These are phyloP conservation scores for Empis stercorea DNA, from an alignment of 2,888 invertebrate species.

Conservation along the genomic window DNA sequence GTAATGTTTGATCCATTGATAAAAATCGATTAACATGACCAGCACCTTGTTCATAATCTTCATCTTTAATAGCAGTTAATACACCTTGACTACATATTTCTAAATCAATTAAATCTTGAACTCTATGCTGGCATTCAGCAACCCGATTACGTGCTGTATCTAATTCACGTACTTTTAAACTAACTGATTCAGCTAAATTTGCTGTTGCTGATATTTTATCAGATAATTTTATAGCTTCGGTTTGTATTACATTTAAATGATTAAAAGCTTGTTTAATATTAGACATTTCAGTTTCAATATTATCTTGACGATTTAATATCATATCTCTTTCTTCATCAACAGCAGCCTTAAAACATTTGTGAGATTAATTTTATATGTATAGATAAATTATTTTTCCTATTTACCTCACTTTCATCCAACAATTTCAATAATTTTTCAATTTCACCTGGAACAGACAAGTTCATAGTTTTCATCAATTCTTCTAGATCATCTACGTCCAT, in stretches of 20 bases:
- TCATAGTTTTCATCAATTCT: not conserved
- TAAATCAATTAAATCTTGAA: slow-evolving; percentile 87
- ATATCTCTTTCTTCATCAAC: slow-evolving; percentile 57
- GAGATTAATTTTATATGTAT: no score
- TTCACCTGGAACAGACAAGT: not conserved
- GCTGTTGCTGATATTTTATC: slow-evolving; percentile 81
- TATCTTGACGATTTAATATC: slow-evolving; percentile 59
- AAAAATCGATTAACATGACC: slow-evolving; percentile 89
- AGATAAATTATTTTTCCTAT: no score
- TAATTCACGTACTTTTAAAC: slow-evolving; percentile 85
- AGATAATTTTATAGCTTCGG: slow-evolving; percentile 68
- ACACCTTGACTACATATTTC: slow-evolving; percentile 97
- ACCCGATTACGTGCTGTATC: slow-evolving; percentile 83
- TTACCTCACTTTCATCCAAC: not conserved
- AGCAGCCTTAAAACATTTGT: slow-evolving; percentile 47
- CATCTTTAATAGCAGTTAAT: slow-evolving; percentile 79
- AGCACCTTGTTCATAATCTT: slow-evolving; percentile 93
- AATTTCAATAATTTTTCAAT: not conserved
- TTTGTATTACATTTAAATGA: slow-evolving; percentile 61
- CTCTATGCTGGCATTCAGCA: slow-evolving; percentile 84
- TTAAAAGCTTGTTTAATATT: slow-evolving; percentile 69
- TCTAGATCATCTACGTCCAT: not conserved
- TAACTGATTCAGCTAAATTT: slow-evolving; percentile 80
- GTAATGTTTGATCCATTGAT: slow-evolving; percentile 75
- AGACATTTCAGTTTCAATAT: slow-evolving; percentile 67